Evolutionary conservation across 2,797 vertebrate genomes (phyloP).

Genomic region (Okamejei kenojei): DNA sequence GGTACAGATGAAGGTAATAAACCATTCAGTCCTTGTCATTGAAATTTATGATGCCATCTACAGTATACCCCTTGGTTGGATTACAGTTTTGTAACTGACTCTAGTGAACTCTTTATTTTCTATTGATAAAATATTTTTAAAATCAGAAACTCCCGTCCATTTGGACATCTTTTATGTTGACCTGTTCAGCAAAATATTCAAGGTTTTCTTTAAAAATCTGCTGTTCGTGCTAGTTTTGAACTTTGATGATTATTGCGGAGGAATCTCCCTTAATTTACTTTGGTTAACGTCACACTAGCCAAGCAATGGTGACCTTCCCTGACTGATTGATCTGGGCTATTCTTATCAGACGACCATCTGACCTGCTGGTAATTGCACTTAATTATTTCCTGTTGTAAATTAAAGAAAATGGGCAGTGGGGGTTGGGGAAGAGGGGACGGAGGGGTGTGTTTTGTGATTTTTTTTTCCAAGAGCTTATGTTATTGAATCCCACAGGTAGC

Average conservation of each 20-base stretch:
- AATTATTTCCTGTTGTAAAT: slow-evolving; percentile 78
- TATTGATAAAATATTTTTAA: background rate
- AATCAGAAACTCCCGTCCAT: background rate
- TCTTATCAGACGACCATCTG: slow-evolving; percentile 77
- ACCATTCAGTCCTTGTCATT: background rate
- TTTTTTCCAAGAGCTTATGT: background rate
- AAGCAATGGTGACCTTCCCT: slow-evolving; percentile 63
- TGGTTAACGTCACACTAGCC: slow-evolving; percentile 42
- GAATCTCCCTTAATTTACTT: slow-evolving; percentile 26
- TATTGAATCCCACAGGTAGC: slow-evolving; percentile 35
- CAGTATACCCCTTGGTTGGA: slow-evolving; percentile 5
- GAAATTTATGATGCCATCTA: slow-evolving; percentile 35
- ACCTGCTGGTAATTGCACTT: slow-evolving; percentile 77
- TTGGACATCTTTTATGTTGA: background rate
- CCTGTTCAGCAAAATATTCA: background rate
- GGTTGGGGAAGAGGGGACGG: slow-evolving; percentile 37
- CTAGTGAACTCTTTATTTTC: background rate
- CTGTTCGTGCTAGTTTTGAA: background rate
- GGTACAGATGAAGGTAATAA: slow-evolving; percentile 18
- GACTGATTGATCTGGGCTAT: slow-evolving; percentile 57
- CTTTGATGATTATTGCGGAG: background rate
- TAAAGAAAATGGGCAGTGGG: slow-evolving; percentile 57
- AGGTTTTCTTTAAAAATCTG: background rate
- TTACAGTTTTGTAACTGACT: slow-evolving; percentile 3
- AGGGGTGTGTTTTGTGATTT: slow-evolving; percentile 37